Base-by-base conservation (phyloP, 2,113 vertebrate species). In the Pyxicephalus adspersus region DNA sequence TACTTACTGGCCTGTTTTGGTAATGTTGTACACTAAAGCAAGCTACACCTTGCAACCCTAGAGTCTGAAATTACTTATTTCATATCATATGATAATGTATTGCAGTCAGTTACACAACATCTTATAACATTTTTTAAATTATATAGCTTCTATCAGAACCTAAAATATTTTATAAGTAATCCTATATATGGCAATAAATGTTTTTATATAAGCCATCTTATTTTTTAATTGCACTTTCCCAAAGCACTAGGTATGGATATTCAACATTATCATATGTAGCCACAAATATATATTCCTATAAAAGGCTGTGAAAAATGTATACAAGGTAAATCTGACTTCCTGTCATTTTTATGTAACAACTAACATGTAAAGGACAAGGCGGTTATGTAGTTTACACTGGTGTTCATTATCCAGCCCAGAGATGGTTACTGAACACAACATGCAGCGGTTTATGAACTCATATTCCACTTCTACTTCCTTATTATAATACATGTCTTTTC, bases 401-500 rank as follows among this genome's bases (percentile, higher is more conserved):
- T 51, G 75, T 29, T 77, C 63, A 54, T 65, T 65, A 77, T 65
- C 55, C 61, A 18, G 20, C 50, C 4, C 26, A 77, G 60, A 65
- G 45, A 77, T 18, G 9, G 34, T 66, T 66, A 19, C 64, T 38
- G 60, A 38, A 22, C 31, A 31, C 65, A 67, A 6, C 54, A 34
- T 51, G 65, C 64, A 50, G 60, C 23, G 17, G 22, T 38, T 16
- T 22, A 19, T 63, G 60, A 61, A 51, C 34, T 25, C 55, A 50
- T n/a, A n/a, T n/a, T n/a, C 16, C 31, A 55, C 16, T 16, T 68
- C 45, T 66, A 68, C 7, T 70, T 60, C 28, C 61, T 15, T 55
- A 66, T 50, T 52, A 64, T 23, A 64, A 76, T 45, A 61, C 19
- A 61, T 16, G 13, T 64, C n/a, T 31, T 65, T 85, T 80, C 83